Base-by-base conservation (phyloP, 2,113 vertebrate genomes). In the Cottus gobio region DNA sequence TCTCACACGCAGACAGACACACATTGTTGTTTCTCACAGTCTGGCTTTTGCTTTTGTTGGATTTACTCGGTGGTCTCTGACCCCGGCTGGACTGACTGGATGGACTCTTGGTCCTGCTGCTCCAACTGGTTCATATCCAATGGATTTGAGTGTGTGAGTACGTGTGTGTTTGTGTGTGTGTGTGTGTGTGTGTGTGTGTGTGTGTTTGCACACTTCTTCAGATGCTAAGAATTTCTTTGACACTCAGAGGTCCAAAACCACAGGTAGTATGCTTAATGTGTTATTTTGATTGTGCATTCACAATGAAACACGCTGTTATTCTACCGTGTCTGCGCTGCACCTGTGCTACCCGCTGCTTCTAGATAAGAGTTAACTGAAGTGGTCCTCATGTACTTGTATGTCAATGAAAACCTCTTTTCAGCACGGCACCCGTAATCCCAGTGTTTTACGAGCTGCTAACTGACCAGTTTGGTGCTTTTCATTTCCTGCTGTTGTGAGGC, bases 21-120 rank as follows among this genome's bases (percentile, higher is more conserved):
- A 56, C 52, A 80, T 52, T 2, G 1, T 36, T 90, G 81, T 90
- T 93, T 93, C 91, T 93, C 93, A 94, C 92, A 89, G 88, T 90
- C 87, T 89, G 34, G 70, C 11, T 85, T 84, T 86, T 44, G 72
- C 86, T 74, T 79, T 91, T 92, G 87, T 93, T 92, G 91, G 87
- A 92, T 87, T 91, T 92, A 84, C 79, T 87, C 36, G 0, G 2
- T 85, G 90, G 75, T 87, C 90, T 93, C 54, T 91, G 88, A 91
- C 87, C 90, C 85, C 6, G 57, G 64, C 76, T 69, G 83, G 70
- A 75, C 73, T 79, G 74, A 87, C 65, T 92, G 83, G 87, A 86
- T 76, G 89, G 87, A 91, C 90, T 89, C 52, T 92, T 86, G 76
- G 90, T 82, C 86, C 44, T 75, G 57, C 11, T 71, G 73, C 63